phyloP scores from a whole-genome alignment of 2,888 invertebrate species.

The Smittia sp. region DNA sequence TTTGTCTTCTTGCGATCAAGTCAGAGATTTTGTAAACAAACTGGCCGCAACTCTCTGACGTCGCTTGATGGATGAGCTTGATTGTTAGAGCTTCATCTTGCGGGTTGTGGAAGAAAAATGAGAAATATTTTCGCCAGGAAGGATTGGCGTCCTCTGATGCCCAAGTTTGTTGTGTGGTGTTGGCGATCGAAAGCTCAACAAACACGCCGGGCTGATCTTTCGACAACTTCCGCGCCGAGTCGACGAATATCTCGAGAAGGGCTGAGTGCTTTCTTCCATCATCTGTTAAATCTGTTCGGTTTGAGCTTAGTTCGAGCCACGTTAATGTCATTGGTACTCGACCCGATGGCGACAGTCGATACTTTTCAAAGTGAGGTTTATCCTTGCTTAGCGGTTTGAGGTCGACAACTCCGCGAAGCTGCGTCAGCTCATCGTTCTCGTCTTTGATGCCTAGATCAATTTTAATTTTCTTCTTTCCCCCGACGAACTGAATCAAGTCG shows the following conservation, averaged over 20 bases:
- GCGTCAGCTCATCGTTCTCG: not conserved
- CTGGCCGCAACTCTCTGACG: not conserved
- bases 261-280: not conserved
- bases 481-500: not conserved
- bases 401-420: not conserved
- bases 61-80: not conserved
- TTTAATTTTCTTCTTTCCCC: not conserved
- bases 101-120: slow-evolving; percentile 16
- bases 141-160: not conserved
- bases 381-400: too few relatives aligned
- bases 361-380: not conserved
- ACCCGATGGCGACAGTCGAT: not conserved
- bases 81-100: not conserved
- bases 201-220: not conserved
- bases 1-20: not conserved
- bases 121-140: slow-evolving; percentile 2
- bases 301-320: not conserved
- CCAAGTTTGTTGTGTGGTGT: not conserved
- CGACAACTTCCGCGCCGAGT: not conserved
- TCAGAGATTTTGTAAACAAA: not conserved
- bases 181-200: not conserved
- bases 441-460: not conserved
- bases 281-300: not conserved
- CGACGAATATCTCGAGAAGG: not conserved
- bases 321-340: not conserved